Evolutionary conservation across 2,797 vertebrate species (phyloP), one percentile per base, ranked within the genome.

Genomic region (Poeciliopsis presidionis): DNA sequence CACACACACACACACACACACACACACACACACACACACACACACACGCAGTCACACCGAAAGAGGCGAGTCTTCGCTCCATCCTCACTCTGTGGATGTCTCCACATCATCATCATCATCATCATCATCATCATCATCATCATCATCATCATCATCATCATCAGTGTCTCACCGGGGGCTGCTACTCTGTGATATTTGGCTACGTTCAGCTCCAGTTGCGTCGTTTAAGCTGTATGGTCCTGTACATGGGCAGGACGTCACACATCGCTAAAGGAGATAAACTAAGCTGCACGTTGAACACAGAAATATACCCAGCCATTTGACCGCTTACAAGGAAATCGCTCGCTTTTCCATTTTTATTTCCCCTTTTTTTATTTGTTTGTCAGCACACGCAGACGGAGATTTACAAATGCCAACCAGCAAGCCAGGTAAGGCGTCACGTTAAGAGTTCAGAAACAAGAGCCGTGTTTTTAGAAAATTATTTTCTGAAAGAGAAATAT

Each of bases 341-440:
- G 57, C 77, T 67, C 69, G 45, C 14, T 78, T 13, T 55, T 28
- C 53, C 4, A 57, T 20, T 39, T 18, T 41, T 39, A 20, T 67
- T 41, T 41, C 11, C 8, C 2, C 5, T n/a, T 55, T 36, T 39
- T 55, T 9, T 20, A 2, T 20, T 49, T 65, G 45, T 63, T 47
- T 63, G n/a, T 81, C 77, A 85, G 76, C 47, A 82, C 85, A 67
- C 75, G 84, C 79, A 83, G 85, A 83, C 59, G 51, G 76, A 78
- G 77, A 86, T 75, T 87, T 77, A 43, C 83, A 87, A 77, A 90
- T 91, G 88, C 76, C 86, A 85, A 41, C 55, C 79, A 79, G 75
- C 73, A 59, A 71, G 22, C 41, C 73, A 33, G 77, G 49, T 70
- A 70, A 70, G 72, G 74, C 81, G 72, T 79, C 67, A 79, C 83